Percentiles rank a stretch among this genome's conserved stretches.
Evolutionary conservation across 2,113 vertebrate genomes (phyloP).

Genomic region (Centrocercus urophasianus): DNA sequence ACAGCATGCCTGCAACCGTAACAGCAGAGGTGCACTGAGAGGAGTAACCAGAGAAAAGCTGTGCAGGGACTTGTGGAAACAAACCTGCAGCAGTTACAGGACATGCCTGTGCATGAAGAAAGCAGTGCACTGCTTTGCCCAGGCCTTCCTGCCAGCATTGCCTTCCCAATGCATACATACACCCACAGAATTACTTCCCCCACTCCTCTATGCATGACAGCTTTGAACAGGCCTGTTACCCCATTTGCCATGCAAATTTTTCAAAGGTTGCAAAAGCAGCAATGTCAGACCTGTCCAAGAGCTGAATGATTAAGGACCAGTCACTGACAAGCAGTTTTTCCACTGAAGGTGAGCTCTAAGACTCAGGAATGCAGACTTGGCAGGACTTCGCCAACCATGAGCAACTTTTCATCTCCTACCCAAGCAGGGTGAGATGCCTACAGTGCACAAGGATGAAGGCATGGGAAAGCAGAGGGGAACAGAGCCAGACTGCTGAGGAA

Average conservation of each 20-base stretch:
- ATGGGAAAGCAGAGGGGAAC: not conserved
- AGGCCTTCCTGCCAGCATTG: not conserved
- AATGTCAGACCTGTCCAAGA: not conserved
- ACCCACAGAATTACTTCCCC: not conserved
- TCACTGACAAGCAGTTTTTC: not conserved
- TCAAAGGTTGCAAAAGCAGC: not conserved
- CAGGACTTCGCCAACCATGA: not conserved
- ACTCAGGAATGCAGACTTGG: not conserved
- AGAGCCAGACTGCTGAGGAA: not conserved
- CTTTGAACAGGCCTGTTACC: not conserved
- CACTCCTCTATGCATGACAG: not conserved
- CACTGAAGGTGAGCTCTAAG: too few species aligned
- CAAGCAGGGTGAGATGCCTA: fast-evolving
- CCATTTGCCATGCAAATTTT: not conserved
- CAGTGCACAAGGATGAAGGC: not conserved
- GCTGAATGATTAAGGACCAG: not conserved
- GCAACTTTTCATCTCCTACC: fast-evolving
- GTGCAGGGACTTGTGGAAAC: not conserved
- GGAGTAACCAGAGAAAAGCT: not conserved
- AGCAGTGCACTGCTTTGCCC: not conserved
- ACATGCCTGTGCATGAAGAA: not conserved
- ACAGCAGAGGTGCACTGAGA: not conserved
- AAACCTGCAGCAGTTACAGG: fast-evolving
- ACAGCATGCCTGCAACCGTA: fast-evolving
- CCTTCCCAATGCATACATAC: not conserved